These are phyloP conservation scores for Echinometra lucunter DNA, from an alignment of 53 echinoderm and acorn worm genomes.

Conservation along the genomic window DNA sequence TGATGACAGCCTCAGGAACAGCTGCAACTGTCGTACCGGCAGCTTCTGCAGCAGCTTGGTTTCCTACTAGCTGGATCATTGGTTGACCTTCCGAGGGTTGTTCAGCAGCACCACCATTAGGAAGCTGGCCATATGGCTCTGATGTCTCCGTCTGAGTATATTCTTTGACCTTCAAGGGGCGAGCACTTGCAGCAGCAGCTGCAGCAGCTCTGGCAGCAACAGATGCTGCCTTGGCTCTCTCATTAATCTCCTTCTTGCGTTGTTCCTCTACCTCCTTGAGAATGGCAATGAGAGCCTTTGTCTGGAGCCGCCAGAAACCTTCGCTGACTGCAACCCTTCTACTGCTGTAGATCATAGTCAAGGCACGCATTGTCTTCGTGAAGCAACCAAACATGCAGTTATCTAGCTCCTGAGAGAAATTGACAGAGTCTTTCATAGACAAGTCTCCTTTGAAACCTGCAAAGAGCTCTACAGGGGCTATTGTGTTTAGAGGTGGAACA, in stretches of 20 bases:
- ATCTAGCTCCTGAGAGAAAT: conserved; percentile 50
- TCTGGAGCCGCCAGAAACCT: conserved; percentile 67
- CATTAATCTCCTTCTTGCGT: conserved; percentile 52
- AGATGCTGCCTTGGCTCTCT: conserved; percentile 60
- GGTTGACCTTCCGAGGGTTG: conserved; percentile 17
- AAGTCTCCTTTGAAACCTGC: conserved; percentile 28
- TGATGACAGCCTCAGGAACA: not conserved
- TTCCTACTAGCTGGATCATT: conserved; percentile 36
- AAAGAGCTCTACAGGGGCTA: conserved; percentile 56
- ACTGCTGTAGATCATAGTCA: conserved; percentile 61
- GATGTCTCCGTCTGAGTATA: not conserved
- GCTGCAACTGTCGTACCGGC: not conserved
- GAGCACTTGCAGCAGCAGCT: conserved; percentile 59
- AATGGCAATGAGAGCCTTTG: conserved; percentile 67
- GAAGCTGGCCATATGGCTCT: conserved; percentile 6
- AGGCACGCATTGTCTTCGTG: conserved; percentile 52
- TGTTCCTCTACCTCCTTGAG: conserved; percentile 67
- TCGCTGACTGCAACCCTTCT: conserved; percentile 65
- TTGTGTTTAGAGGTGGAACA: conserved; percentile 41
- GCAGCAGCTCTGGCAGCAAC: conserved; percentile 62
- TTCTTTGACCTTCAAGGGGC: conserved; percentile 15
- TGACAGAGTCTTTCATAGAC: conserved; percentile 23
- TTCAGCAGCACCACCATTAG: conserved; percentile 24
- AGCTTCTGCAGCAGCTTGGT: not conserved
- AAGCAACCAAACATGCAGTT: conserved; percentile 60